These are phyloP conservation scores for Tyrannus savana DNA, from an alignment of 2,113 vertebrate species.

Conservation along the genomic window DNA sequence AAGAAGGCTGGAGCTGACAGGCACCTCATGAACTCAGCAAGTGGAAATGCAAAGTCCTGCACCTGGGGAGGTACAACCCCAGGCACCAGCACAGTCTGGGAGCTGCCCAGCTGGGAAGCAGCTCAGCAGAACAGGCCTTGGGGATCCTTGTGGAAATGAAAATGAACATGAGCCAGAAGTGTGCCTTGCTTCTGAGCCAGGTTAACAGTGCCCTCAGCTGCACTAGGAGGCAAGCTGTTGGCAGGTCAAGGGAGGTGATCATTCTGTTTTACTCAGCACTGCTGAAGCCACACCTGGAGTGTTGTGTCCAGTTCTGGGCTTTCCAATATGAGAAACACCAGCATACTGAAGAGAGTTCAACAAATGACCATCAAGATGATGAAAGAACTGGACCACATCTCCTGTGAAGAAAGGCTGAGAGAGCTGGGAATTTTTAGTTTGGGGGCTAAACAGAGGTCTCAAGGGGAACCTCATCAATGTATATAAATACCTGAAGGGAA, in stretches of 20 bases:
- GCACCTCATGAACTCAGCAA: background rate
- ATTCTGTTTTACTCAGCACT: background rate
- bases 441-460: background rate
- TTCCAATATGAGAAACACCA: fast-evolving
- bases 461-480: background rate
- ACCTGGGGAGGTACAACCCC: background rate
- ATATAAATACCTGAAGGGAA: background rate
- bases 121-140: background rate
- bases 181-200: background rate
- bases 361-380: background rate
- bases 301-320: background rate
- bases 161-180: background rate
- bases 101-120: background rate
- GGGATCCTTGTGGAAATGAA: background rate
- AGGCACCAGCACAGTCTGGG: background rate
- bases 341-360: background rate
- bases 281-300: background rate
- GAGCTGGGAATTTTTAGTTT: background rate
- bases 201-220: background rate
- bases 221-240: background rate
- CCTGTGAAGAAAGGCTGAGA: background rate
- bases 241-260: background rate
- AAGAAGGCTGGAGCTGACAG: background rate
- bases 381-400: background rate
- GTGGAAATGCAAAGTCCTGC: background rate